Evolutionary conservation across 2,888 invertebrate genomes (phyloP).

Genomic region (Neoaliturus tenellus): DNA sequence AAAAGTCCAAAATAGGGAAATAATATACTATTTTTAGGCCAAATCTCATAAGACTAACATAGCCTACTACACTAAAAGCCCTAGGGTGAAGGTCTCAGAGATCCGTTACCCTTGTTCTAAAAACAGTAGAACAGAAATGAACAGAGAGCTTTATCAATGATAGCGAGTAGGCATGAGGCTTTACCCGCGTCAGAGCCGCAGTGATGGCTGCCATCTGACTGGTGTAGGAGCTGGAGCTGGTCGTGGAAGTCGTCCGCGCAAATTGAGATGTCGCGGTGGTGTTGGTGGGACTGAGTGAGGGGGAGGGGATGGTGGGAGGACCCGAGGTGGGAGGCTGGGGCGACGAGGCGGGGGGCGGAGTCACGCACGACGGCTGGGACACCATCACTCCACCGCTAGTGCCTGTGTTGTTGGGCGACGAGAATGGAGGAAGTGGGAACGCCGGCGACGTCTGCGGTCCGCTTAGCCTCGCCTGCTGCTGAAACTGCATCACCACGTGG

Average conservation of each 20-base stretch:
- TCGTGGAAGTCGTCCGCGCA: slow-evolving; percentile 42
- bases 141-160: no score
- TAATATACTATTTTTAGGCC: no score
- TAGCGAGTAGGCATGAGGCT: no score
- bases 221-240: slow-evolving; percentile 74
- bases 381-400: slow-evolving; percentile 14
- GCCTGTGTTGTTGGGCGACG: slow-evolving; percentile 63
- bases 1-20: no score
- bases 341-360: slow-evolving; percentile 30
- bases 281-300: slow-evolving; percentile 55
- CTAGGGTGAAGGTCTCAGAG: no score
- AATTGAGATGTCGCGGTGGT: slow-evolving; percentile 29
- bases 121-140: no score
- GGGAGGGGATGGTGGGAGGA: slow-evolving; percentile 45
- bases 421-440: slow-evolving; percentile 66
- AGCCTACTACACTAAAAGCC: no score
- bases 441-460: slow-evolving; percentile 64
- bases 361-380: slow-evolving; percentile 3
- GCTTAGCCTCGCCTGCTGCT: slow-evolving; percentile 56
- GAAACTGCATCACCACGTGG: slow-evolving; percentile 51
- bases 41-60: no score
- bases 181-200: slow-evolving; percentile 79
- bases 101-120: no score
- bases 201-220: slow-evolving; percentile 85
- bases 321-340: slow-evolving; percentile 17